Conservation (phyloP, 2,797 vertebrate species). For the Echiichthys vipera region DNA sequence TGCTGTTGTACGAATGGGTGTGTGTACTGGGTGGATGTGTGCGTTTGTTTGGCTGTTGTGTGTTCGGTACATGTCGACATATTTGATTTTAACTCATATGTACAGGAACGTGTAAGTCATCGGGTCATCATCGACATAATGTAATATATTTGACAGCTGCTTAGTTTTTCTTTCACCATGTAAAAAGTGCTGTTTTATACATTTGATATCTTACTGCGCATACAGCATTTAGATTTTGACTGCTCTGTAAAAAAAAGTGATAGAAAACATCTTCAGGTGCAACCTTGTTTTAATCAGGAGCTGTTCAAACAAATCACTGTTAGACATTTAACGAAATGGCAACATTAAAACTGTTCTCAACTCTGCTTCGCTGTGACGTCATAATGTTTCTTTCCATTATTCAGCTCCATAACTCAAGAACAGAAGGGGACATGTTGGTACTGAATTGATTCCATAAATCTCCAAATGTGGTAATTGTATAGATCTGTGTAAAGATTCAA, state of each 20-base stretch:
- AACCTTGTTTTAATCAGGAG: slow-evolving; percentile 34
- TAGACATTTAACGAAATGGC: slow-evolving; percentile 22
- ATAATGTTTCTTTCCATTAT: too few relatives aligned
- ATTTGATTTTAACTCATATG: slow-evolving; percentile 58
- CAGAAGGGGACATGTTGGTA: too few relatives aligned
- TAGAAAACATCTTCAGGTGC: slow-evolving; percentile 35
- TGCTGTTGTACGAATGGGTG: slow-evolving; percentile 39
- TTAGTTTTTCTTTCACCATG: slow-evolving; percentile 59
- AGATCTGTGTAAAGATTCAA: too few relatives aligned
- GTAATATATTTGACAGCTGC: slow-evolving; percentile 68
- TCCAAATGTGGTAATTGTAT: too few relatives aligned
- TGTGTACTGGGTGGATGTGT: too few relatives aligned
- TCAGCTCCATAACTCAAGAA: too few relatives aligned
- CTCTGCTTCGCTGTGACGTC: background rate
- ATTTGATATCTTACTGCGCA: slow-evolving; percentile 53
- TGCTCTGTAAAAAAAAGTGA: slow-evolving; percentile 34
- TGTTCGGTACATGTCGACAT: background rate
- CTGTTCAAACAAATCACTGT: slow-evolving; percentile 41
- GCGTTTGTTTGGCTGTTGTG: too few relatives aligned
- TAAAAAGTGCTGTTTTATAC: slow-evolving; percentile 70
- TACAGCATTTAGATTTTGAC: slow-evolving; percentile 46
- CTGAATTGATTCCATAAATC: too few relatives aligned
- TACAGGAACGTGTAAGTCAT: slow-evolving; percentile 53
- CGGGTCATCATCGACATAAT: slow-evolving; percentile 55
- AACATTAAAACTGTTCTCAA: slow-evolving; percentile 57